These are phyloP conservation scores for Sander vitreus DNA, from an alignment of 2,113 vertebrate species.

Conservation along the genomic window DNA sequence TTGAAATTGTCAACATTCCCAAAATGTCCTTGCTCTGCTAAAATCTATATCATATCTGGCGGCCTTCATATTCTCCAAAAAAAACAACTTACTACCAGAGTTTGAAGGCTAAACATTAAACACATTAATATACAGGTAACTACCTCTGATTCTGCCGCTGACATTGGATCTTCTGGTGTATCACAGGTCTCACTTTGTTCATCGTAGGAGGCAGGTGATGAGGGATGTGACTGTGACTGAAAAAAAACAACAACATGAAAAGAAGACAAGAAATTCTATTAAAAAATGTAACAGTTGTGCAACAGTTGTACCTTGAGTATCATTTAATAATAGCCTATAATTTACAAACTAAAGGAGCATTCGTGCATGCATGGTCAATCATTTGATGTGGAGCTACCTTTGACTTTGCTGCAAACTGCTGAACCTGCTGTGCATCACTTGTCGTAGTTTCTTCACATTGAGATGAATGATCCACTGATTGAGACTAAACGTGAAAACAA, in stretches of 20 bases:
- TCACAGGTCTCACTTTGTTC: neutral
- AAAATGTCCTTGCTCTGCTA: neutral
- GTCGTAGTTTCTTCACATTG: neutral
- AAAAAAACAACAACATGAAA: conserved; percentile 12
- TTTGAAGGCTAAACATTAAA: neutral
- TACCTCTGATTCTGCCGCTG: conserved; percentile 31
- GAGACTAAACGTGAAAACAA: neutral
- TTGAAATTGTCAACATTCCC: neutral
- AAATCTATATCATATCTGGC: neutral
- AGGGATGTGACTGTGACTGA: neutral
- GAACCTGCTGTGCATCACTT: neutral
- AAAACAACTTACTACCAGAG: neutral
- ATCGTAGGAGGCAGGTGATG: neutral
- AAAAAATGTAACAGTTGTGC: neutral
- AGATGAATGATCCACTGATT: neutral
- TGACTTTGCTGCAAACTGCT: neutral
- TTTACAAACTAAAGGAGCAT: neutral
- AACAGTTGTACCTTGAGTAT: neutral
- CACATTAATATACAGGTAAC: rapidly evolving
- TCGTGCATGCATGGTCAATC: neutral
- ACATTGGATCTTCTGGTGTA: neutral
- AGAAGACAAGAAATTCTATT: neutral
- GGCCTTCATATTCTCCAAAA: neutral
- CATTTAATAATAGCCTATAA: neutral
- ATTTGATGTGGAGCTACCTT: conserved; percentile 7